phyloP scores from a whole-genome alignment of 2,888 invertebrate species.

The Micoletzkya japonica region DNA sequence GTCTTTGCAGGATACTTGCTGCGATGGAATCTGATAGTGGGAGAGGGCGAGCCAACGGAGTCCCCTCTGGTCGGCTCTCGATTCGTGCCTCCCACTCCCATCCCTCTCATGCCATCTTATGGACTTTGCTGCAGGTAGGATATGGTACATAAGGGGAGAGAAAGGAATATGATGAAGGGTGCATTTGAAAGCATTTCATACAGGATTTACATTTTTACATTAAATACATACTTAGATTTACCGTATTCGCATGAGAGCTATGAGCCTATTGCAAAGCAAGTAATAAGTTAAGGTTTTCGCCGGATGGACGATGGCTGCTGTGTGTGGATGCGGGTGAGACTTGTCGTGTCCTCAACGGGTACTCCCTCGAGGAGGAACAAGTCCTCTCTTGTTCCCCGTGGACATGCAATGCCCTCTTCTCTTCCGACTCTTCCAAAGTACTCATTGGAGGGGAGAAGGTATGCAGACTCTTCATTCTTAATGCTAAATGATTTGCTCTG shows the following conservation, averaged over 20 bases:
- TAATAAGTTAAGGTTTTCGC: too few species aligned
- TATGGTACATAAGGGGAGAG: background rate
- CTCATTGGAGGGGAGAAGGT: constrained; percentile 1
- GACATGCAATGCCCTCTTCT: constrained; percentile 7
- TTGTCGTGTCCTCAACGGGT: too few species aligned
- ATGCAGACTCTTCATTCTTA: too few species aligned
- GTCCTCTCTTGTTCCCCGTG: background rate
- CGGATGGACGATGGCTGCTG: too few species aligned
- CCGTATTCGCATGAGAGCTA: background rate
- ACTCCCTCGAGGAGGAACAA: constrained; percentile 9
- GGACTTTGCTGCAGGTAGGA: constrained; percentile 19
- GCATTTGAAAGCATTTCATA: background rate
- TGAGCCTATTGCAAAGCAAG: background rate
- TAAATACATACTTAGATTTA: background rate
- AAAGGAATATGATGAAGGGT: background rate
- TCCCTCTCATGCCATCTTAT: background rate
- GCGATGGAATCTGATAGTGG: constrained; percentile 19
- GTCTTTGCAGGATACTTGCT: background rate
- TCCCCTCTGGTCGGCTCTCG: too few species aligned
- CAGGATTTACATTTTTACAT: background rate
- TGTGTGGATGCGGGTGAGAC: too few species aligned
- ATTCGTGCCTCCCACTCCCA: background rate
- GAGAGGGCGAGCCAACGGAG: constrained; percentile 1
- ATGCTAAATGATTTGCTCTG: too few species aligned
- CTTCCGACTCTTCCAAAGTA: background rate